Evolutionary conservation across 2,888 invertebrate species (phyloP).

Genomic region (Meteorus cinctellus): DNA sequence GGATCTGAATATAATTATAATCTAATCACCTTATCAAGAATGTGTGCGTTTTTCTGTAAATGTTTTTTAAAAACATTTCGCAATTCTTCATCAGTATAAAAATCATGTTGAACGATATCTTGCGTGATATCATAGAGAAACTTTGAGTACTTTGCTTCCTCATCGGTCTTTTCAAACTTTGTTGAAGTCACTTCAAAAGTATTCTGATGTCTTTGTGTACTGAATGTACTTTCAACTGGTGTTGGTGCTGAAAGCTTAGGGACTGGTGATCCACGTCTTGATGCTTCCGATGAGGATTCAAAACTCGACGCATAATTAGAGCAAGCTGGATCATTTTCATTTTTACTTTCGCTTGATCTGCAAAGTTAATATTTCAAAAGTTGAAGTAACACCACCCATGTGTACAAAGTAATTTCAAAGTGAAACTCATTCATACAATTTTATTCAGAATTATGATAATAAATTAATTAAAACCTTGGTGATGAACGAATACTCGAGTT

Average conservation of each 20-base stretch:
- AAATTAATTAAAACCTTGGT: constrained; percentile 17
- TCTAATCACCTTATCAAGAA: constrained; percentile 72
- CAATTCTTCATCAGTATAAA: constrained; percentile 75
- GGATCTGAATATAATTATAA: background rate
- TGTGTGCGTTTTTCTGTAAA: constrained; percentile 73
- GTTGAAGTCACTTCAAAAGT: background rate
- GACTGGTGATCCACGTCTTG: constrained; percentile 38
- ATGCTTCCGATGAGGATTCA: constrained; percentile 48
- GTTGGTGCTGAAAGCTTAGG: constrained; percentile 14
- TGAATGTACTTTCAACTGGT: background rate
- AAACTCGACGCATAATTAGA: constrained; percentile 49
- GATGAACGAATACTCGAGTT: constrained; percentile 32
- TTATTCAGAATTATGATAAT: background rate
- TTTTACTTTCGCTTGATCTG: constrained; percentile 28
- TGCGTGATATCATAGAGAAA: constrained; percentile 75
- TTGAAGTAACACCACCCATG: background rate
- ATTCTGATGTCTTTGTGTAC: background rate
- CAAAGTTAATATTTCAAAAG: background rate
- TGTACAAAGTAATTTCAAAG: background rate
- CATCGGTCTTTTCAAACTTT: constrained; percentile 35
- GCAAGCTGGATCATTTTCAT: constrained; percentile 28
- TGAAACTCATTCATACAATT: background rate
- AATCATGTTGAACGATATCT: constrained; percentile 75
- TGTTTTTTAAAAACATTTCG: constrained; percentile 75
- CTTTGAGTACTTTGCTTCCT: constrained; percentile 69